A percentile compares a stretch with the other conserved stretches of the same genome.
phyloP scores from a whole-genome alignment of 1,140 invertebrate genomes.

The Trichonephila inaurata region DNA sequence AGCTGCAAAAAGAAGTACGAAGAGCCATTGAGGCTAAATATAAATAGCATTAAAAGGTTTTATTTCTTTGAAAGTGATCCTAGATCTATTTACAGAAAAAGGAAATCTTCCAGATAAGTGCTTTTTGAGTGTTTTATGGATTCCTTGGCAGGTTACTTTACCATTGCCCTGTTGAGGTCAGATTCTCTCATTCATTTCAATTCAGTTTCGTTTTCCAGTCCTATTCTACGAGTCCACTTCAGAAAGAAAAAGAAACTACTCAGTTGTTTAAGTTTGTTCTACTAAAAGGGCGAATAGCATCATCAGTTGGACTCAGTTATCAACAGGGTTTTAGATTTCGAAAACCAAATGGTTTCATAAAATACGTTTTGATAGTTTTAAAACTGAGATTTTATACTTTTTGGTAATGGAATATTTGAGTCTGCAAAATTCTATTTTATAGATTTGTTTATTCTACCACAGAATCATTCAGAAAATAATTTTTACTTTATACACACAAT shows the following conservation, averaged over 20 bases:
- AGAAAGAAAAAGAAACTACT: neutral
- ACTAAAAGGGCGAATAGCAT: neutral
- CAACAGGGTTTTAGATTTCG: no score
- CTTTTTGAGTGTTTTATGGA: slow-evolving; percentile 70
- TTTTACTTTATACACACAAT: no score
- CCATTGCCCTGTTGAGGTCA: slow-evolving; percentile 59
- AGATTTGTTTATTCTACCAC: no score
- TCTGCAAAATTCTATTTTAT: no score
- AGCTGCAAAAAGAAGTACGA: neutral
- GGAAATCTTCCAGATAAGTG: slow-evolving; percentile 45
- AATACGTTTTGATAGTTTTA: no score
- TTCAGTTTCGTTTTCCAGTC: slow-evolving; percentile 3
- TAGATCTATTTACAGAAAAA: slow-evolving; percentile 56
- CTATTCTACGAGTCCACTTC: neutral
- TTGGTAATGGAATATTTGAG: no score
- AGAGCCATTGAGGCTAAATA: slow-evolving; percentile 33
- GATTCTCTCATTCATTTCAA: slow-evolving; percentile 24
- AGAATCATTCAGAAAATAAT: no score
- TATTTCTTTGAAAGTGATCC: slow-evolving; percentile 58
- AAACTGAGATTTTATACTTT: no score
- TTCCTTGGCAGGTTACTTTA: slow-evolving; percentile 46
- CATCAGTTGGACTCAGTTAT: no score
- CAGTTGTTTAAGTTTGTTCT: neutral
- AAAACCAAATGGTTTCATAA: no score
- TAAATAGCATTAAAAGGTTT: slow-evolving; percentile 67